Base-by-base conservation (phyloP, 2,888 invertebrate species). In the Chrysomela aeneicollis region DNA sequence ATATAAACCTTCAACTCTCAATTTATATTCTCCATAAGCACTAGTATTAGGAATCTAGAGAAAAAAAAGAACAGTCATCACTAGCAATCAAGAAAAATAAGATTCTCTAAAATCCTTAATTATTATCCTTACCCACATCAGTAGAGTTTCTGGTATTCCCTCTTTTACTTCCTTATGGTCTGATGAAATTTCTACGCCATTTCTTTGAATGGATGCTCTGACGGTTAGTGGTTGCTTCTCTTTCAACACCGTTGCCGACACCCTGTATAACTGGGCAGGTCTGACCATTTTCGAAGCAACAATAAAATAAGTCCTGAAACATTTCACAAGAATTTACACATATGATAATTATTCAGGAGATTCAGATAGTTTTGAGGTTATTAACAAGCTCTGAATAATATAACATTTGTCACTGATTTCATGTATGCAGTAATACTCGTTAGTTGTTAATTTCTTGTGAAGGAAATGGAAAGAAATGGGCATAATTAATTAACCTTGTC, bases 281-380 rank as follows among this genome's bases (percentile, higher is more conserved):
- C 97, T 88, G 10, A 98, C 92, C 88, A 94, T 92, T 72, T 89
- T 89, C 2, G 97, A 95, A 0, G 97, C 94, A 26, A 97, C 92
- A 69, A 98, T 89, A 78, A 98, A 95, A 82, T 97, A 97, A 8
- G 94, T 94, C 65, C 95, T 95, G 84, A 35, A 85, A 85, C n/a
- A n/a, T n/a, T n/a, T n/a, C 32, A 49, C 51, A 47, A 53, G 19
- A 61, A n/a, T 19, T 60, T 9, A 9, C 10, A 35, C 35, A 9
- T 35, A 10, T 35, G 6, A 35, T 35, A 6, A 35, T 10, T 9
- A 35, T 35, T 35, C 10, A 6, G 10, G 35, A 35, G 10, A 35
- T 35, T 35, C 37, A 30, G 3, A 21, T 26, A 10, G 26, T 61
- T 37, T 61, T n/a, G n/a, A n/a, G n/a, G n/a, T n/a, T n/a, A n/a